Conservation (phyloP, 2,113 vertebrate genomes). For the Oxygymnocypris stewartii region DNA sequence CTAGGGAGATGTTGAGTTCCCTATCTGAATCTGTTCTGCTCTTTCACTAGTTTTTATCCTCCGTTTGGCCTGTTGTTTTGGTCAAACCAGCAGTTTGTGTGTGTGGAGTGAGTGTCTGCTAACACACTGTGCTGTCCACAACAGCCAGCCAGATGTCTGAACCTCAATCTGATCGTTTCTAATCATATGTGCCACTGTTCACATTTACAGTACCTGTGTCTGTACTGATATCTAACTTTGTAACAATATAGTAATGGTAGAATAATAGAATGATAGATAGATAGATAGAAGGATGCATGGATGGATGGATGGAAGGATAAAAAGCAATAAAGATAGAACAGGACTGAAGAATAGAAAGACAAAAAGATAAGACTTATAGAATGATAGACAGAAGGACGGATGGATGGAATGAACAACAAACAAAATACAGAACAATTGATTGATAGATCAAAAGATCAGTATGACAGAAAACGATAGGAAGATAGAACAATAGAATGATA, state of each 20-base stretch:
- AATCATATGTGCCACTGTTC: not conserved
- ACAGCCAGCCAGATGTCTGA: conserved; percentile 9
- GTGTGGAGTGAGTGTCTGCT: conserved; percentile 1
- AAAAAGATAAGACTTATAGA: not conserved
- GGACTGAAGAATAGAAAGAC: not conserved
- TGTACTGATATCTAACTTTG: not conserved
- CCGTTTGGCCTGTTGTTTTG: not conserved
- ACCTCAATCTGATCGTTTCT: not conserved
- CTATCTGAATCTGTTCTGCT: conserved; percentile 22
- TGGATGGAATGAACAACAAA: too few species aligned
- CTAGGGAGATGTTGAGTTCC: not conserved
- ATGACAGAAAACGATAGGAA: not conserved
- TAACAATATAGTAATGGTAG: not conserved
- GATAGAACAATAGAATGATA: not conserved
- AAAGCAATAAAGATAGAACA: not conserved
- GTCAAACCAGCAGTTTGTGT: conserved; percentile 24
- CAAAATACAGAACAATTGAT: too few species aligned
- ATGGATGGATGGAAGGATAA: not conserved
- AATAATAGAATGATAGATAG: not conserved
- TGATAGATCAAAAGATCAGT: too few species aligned
- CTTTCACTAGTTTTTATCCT: conserved; percentile 29
- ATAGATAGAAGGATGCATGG: not conserved
- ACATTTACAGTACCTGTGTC: not conserved
- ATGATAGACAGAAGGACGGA: too few species aligned
- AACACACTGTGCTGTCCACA: not conserved